Evolutionary conservation across 2,113 vertebrate species (phyloP), one percentile per base, ranked within the genome.

Genomic region (Varanus komodoensis): DNA sequence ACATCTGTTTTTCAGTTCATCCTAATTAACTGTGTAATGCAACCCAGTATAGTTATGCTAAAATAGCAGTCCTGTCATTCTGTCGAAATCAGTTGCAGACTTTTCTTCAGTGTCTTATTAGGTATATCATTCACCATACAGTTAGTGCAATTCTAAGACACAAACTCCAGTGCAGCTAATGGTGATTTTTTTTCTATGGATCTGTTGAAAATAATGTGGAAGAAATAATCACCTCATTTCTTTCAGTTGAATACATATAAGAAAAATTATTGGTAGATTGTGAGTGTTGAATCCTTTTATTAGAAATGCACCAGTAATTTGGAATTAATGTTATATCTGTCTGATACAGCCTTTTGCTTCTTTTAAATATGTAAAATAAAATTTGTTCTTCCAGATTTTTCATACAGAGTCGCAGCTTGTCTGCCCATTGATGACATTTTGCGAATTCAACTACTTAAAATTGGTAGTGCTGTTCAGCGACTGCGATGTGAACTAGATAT

Each of bases 401-500:
- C 99, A 57, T 99, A 99, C 96, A 97, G 99, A 95, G 99, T 99
- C 68, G 99, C 99, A 4, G 99, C 99, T 44, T 99, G 98, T 95
- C 97, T 99, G 92, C 99, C 99, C 27, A 99, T 99, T 69, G 99
- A 99, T 25, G 98, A 99, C 71, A 97, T 96, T 4, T 95, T 99
- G 29, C 96, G 99, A 90, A 98, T 99, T 74, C 98, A 99, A 95
- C 96, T 99, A 89, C 97, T 99, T 64, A 97, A 99, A 94, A 99
- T 99, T 17, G 98, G 99, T 44, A 99, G 99, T 27, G 99, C 99
- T 83, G 98, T 99, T 89, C 99, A 99, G 94, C 97, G 99, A 82
- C 98, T 99, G 1, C 99, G 99, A 77, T 99, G 99, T 92, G 99
- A 99, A 90, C 89, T 99, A 15, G 99, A 99, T 93, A 99, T 99